These are phyloP conservation scores for Meteorus cinctellus DNA, from an alignment of 2,888 invertebrate genomes.

Conservation along the genomic window DNA sequence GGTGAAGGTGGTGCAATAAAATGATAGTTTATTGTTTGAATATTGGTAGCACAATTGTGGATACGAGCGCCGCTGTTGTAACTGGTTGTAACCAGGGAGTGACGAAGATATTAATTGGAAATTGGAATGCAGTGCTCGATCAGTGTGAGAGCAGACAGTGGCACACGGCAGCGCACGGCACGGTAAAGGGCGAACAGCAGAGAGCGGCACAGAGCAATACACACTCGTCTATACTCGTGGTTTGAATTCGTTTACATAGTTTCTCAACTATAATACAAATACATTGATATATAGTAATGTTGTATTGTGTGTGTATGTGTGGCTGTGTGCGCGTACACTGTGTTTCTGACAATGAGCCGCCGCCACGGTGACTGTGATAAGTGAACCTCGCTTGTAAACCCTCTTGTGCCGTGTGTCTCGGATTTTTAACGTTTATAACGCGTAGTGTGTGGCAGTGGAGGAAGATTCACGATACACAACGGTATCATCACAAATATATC, in stretches of 20 bases:
- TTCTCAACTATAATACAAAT: not conserved
- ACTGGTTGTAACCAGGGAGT: too few relatives aligned
- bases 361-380: slow-evolving; percentile 69
- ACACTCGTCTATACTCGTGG: not conserved
- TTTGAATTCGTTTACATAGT: slow-evolving; percentile 1
- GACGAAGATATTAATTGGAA: too few relatives aligned
- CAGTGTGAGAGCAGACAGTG: too few relatives aligned
- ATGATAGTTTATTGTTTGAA: too few relatives aligned
- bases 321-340: slow-evolving; percentile 51
- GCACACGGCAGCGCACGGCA: too few relatives aligned
- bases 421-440: slow-evolving; percentile 51
- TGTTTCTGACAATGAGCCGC: slow-evolving; percentile 70
- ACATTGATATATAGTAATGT: not conserved
- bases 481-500: slow-evolving; percentile 45
- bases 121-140: too few relatives aligned
- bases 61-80: too few relatives aligned
- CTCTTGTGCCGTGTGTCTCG: slow-evolving; percentile 50
- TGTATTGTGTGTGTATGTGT: slow-evolving; percentile 40
- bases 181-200: too few relatives aligned
- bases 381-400: slow-evolving; percentile 56
- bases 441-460: slow-evolving; percentile 54
- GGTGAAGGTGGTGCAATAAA: too few relatives aligned
- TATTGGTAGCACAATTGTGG: too few relatives aligned
- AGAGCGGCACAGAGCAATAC: not conserved
- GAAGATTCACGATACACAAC: slow-evolving; percentile 45